These are phyloP conservation scores for Apomyelois bistriatella DNA, from an alignment of 2,888 invertebrate genomes.

Conservation along the genomic window DNA sequence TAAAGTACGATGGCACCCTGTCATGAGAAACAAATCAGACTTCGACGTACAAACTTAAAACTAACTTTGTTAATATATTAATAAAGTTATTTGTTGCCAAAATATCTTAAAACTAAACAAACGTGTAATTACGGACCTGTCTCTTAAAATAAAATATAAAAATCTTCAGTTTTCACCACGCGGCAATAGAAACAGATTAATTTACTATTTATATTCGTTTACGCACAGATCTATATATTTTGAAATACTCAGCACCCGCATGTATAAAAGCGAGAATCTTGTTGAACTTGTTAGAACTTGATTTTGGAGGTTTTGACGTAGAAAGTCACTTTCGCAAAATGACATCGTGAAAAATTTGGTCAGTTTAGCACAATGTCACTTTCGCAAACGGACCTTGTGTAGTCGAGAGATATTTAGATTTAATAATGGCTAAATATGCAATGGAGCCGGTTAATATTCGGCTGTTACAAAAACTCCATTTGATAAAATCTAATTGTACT, in stretches of 20 bases:
- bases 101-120: constrained; percentile 20
- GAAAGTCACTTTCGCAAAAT: no score
- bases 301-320: no score
- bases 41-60: constrained; percentile 33
- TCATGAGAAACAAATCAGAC: constrained; percentile 45
- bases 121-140: constrained; percentile 1
- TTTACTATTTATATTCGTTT: not conserved
- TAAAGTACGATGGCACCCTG: constrained; percentile 56
- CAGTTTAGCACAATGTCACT: no score
- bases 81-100: constrained; percentile 30
- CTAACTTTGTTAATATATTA: constrained; percentile 43
- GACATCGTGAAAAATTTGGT: no score
- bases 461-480: no score
- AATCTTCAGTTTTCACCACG: not conserved
- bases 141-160: constrained; percentile 13
- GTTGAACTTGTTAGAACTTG: no score
- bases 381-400: no score
- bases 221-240: not conserved
- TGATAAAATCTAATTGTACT: no score
- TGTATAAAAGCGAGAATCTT: no score
- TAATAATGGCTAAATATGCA: no score
- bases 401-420: no score
- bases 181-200: constrained; percentile 7
- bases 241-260: not conserved
- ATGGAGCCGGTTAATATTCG: no score